Conservation (phyloP, 2,113 vertebrate genomes). For the Dryoscopus gambensis region DNA sequence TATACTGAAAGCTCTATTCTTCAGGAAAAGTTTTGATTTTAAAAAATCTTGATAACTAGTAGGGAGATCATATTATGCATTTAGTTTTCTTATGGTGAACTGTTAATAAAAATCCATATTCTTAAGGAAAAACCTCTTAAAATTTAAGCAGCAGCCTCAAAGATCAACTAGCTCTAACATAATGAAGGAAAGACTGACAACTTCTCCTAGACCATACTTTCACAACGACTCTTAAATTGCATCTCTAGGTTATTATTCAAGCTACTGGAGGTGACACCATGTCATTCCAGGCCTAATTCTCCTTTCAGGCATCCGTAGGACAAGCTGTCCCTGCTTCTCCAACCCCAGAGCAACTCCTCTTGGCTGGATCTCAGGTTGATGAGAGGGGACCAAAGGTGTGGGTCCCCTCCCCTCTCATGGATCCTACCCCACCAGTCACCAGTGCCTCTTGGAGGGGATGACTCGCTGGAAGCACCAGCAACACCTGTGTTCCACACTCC, state of each 20-base stretch:
- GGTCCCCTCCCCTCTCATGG: neutral
- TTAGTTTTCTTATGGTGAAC: neutral
- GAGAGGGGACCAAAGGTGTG: rapidly evolving
- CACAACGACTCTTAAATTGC: neutral
- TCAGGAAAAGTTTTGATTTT: neutral
- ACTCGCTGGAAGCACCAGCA: rapidly evolving
- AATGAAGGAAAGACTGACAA: neutral
- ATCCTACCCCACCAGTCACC: neutral
- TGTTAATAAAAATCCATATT: neutral
- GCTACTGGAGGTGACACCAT: neutral
- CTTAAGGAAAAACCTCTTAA: neutral
- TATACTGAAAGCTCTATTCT: neutral
- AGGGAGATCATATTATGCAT: neutral
- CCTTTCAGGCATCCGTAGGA: neutral
- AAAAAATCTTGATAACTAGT: neutral
- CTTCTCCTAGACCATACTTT: neutral
- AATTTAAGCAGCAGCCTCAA: neutral
- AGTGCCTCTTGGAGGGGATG: neutral
- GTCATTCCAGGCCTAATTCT: neutral
- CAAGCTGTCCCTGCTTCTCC: neutral
- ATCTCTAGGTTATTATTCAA: neutral
- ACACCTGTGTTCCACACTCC: neutral
- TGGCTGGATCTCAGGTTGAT: neutral
- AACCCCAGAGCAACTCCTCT: neutral
- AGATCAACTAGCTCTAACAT: neutral